Conservation (phyloP, 2,888 invertebrate genomes). For the Myopa testacea region DNA sequence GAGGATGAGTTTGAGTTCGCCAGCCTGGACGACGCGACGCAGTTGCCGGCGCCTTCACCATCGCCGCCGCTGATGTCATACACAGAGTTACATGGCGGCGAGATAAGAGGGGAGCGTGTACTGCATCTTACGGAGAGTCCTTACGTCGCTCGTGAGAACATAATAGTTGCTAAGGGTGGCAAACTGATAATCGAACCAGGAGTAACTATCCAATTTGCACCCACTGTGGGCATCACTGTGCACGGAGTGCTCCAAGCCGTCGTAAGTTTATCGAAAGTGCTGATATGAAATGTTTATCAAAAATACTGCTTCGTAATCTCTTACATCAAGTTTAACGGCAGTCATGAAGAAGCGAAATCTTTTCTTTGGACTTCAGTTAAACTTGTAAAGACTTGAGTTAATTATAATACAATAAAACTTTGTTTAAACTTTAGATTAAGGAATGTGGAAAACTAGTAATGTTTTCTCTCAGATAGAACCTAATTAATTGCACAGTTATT, state of each 20-base stretch:
- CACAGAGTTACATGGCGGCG: slow-evolving; percentile 64
- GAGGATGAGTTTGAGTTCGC: slow-evolving; percentile 60
- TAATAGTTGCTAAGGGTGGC: slow-evolving; percentile 82
- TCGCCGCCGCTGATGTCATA: slow-evolving; percentile 52
- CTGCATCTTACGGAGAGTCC: slow-evolving; percentile 73
- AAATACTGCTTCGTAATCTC: no score
- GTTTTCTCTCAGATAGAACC: background rate
- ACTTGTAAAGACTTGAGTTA: no score
- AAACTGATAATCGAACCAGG: slow-evolving; percentile 90
- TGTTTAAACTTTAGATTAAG: no score
- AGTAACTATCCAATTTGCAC: slow-evolving; percentile 88
- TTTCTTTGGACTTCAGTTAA: no score
- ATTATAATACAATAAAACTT: no score
- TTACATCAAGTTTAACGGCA: no score
- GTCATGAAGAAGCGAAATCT: no score
- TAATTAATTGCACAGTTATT: background rate
- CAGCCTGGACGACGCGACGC: slow-evolving; percentile 60
- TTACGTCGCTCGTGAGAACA: slow-evolving; percentile 82
- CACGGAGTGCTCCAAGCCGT: slow-evolving; percentile 88
- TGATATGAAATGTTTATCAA: background rate
- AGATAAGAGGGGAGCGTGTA: slow-evolving; percentile 64
- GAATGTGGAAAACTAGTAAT: no score
- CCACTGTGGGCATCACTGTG: slow-evolving; percentile 93
- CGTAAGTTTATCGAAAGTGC: slow-evolving; percentile 73
- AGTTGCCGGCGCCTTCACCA: slow-evolving; percentile 50